Evolutionary conservation across 53 echinoderm and acorn worm genomes (phyloP), one percentile per base, ranked within the genome.

Genomic region (Luidia sarsii): DNA sequence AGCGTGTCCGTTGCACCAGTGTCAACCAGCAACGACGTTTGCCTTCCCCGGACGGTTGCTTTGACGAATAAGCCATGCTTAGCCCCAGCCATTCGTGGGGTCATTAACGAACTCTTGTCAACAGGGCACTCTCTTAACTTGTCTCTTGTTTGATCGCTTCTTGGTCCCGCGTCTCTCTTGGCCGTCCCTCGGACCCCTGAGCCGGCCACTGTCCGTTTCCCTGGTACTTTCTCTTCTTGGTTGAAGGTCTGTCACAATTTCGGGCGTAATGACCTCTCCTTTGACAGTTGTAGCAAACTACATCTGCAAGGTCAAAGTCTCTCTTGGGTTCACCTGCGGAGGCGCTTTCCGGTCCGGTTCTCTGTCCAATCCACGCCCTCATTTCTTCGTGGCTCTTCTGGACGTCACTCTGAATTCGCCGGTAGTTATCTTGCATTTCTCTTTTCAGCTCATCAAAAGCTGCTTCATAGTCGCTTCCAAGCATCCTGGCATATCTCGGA

Each of bases 1-100:
- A 86, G 45, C 31, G 79, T 86, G 25, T 85, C 67, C 32, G 74
- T 41, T 7, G 41, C 41, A 41, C 41, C 50, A 3, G 68, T 68
- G 33, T 82, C 82, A 11, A 68, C 82, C 56, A 66, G 46, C 19
- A 85, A 24, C 29, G 33, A 41, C 8, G 55, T 52, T 35, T 16
- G 7, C n/a, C 53, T 53, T 53, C 53, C 53, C 53, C n/a, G 7
- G 7, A 53, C 53, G 7, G 7, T 19, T 16, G 53, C 53, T 21
- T 9, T 9, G n/a, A 53, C 53, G 22, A 53, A 53, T 21, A 53
- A 53, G 18, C 53, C 53, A 53, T 16, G 7, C 22, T 53, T 9
- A 4, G 53, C n/a, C 18, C 53, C 53, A 53, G 53, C n/a, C n/a
- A n/a, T n/a, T n/a, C n/a, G n/a, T n/a, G n/a, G n/a, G n/a, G n/a